Evolutionary conservation across 2,888 invertebrate genomes (phyloP), one percentile per base, ranked within the genome.

Genomic region (Melanargia galathea): DNA sequence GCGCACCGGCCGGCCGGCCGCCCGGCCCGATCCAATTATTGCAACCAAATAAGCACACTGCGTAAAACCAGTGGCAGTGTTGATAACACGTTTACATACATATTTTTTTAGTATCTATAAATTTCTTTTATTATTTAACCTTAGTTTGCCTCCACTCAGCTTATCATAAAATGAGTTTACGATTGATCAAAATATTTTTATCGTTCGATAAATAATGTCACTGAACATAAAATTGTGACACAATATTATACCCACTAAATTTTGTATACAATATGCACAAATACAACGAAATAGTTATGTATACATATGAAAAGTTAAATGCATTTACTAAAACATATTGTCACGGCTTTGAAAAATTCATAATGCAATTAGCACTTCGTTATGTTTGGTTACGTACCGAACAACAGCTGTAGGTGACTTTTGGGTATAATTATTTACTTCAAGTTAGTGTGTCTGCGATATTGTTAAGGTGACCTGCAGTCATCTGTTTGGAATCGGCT

Each of bases 401-500:
- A 48, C 52, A 16, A 30, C 49, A 13, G 20, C 33, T 48, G 35
- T 46, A 57, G 46, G 46, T 57, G 57, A 57, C 33, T 56, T 40
- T 30, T 30, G 16, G n/a, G 11, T 26, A 16, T 43, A 13, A 56
- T 43, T 48, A 46, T 45, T 18, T 45, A 45, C 43, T 20, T 22
- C n/a, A n/a, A n/a, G 35, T 38, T 11, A 11, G 16, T 22, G 2
- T 35, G 24, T 20, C 33, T 43, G 30, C 30, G 22, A 49, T 56
- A 46, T 60, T 62, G 62, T 65, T 56, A 63, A 65, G 67, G 66
- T 73, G 73, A 75, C 73, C 72, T 70, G 69, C 65, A 75, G 75
- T 77, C 75, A 78, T 79, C 76, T 80, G 78, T 81, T 81, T 80
- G 70, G 75, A 76, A 80, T 82, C 80, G 80, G 78, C 78, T 80